phyloP scores from a whole-genome alignment of 2,113 vertebrate genomes.

The Naja naja region DNA sequence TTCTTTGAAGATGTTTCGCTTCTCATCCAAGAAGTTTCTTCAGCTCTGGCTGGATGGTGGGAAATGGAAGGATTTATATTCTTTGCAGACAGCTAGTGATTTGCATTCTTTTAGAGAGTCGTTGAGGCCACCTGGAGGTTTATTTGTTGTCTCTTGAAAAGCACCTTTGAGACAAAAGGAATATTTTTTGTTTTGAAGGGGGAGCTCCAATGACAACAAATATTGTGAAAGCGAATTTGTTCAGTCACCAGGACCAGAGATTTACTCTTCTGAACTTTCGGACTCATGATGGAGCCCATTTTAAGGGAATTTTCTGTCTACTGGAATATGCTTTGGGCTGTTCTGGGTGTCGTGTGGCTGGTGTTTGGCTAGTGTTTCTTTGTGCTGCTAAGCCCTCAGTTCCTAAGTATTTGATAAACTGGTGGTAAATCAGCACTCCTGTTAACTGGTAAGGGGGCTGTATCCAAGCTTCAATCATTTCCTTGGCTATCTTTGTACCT shows the following conservation, averaged over 20 bases:
- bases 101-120: too few species aligned
- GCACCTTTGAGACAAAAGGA: constrained; percentile 60
- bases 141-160: too few species aligned
- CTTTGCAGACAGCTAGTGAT: too few species aligned
- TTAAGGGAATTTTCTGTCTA: background rate
- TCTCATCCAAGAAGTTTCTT: too few species aligned
- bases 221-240: background rate
- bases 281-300: background rate
- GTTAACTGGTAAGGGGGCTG: background rate
- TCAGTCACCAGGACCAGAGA: background rate
- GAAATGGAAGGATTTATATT: too few species aligned
- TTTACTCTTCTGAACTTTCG: background rate
- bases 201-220: constrained; percentile 43
- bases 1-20: too few species aligned
- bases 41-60: too few species aligned
- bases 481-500: background rate
- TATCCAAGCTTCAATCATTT: background rate
- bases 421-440: background rate
- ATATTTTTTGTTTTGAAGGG: constrained; percentile 71
- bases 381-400: background rate
- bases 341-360: background rate
- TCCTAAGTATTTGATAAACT: background rate
- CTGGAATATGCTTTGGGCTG: background rate
- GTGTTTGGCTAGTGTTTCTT: background rate
- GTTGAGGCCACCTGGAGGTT: too few species aligned